A percentile compares a stretch with the other conserved stretches of the same genome.
These are phyloP conservation scores for Ibidorhyncha struthersii DNA, from an alignment of 2,113 vertebrate species.

Conservation along the genomic window DNA sequence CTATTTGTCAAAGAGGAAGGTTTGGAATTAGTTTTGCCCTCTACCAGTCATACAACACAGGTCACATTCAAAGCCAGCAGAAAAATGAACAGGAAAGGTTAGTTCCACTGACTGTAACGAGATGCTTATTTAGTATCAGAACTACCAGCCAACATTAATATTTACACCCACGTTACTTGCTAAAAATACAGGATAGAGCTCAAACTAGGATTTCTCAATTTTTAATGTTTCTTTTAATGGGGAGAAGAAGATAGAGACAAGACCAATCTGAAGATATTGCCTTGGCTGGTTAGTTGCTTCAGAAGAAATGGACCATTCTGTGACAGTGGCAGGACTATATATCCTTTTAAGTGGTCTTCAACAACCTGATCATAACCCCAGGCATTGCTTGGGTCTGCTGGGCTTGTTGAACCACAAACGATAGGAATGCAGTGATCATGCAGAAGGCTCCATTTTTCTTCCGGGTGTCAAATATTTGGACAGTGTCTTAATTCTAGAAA, in stretches of 20 bases:
- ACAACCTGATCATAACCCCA: background rate
- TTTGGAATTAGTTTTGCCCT: background rate
- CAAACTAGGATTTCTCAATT: background rate
- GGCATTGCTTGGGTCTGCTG: background rate
- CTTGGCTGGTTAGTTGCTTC: background rate
- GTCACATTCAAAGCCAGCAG: background rate
- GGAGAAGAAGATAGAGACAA: background rate
- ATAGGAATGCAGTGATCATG: background rate
- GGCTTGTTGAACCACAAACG: background rate
- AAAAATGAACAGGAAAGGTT: background rate
- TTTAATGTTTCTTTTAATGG: background rate
- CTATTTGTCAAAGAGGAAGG: background rate
- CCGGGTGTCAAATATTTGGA: background rate
- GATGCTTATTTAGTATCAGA: background rate
- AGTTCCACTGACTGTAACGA: background rate
- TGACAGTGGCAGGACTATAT: background rate
- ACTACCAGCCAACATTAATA: background rate
- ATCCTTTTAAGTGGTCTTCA: background rate
- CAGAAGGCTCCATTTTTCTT: background rate
- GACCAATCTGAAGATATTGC: background rate
- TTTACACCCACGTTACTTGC: background rate
- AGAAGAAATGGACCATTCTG: background rate
- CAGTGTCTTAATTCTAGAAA: background rate
- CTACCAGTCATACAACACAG: background rate
- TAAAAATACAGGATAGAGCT: background rate